These are phyloP conservation scores for Cyrtorhinus lividipennis DNA, from an alignment of 1,140 invertebrate genomes.

Conservation along the genomic window DNA sequence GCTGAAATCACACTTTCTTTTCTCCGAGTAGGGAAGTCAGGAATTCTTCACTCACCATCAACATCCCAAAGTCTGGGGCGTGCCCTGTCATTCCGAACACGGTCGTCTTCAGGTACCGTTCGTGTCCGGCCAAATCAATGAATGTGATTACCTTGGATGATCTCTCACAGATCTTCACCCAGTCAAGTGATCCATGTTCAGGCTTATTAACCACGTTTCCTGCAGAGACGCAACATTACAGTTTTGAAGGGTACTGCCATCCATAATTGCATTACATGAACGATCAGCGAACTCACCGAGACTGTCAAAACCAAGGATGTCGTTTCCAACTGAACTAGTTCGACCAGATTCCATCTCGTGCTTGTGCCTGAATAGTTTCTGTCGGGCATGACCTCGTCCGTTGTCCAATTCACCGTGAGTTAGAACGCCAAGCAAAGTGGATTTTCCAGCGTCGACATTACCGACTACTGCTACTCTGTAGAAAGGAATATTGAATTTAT, in stretches of 20 bases:
- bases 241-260: not conserved
- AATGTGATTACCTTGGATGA: conserved; percentile 98
- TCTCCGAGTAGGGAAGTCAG: not conserved
- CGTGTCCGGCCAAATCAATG: conserved; percentile 97
- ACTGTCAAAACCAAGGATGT: conserved; percentile 92
- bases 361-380: conserved; percentile 94
- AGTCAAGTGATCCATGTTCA: conserved; percentile 89
- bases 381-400: conserved; percentile 80
- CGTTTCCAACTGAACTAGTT: conserved; percentile 97
- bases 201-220: conserved; percentile 96
- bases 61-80: conserved; percentile 97
- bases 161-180: conserved; percentile 97
- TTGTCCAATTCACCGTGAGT: conserved; percentile 98
- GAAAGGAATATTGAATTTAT: not conserved
- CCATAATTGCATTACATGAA: not conserved
- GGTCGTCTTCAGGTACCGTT: conserved; percentile 97
- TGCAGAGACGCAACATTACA: conserved; percentile 26
- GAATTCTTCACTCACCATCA: conserved; percentile 78
- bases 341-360: conserved; percentile 97
- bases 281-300: conserved; percentile 36
- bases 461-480: conserved; percentile 93
- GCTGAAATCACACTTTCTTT: not conserved
- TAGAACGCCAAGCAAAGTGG: conserved; percentile 88
- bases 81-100: conserved; percentile 99
- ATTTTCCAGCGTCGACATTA: conserved; percentile 99